Conservation (phyloP, 2,113 vertebrate species). For the Callocephalon fimbriatum region DNA sequence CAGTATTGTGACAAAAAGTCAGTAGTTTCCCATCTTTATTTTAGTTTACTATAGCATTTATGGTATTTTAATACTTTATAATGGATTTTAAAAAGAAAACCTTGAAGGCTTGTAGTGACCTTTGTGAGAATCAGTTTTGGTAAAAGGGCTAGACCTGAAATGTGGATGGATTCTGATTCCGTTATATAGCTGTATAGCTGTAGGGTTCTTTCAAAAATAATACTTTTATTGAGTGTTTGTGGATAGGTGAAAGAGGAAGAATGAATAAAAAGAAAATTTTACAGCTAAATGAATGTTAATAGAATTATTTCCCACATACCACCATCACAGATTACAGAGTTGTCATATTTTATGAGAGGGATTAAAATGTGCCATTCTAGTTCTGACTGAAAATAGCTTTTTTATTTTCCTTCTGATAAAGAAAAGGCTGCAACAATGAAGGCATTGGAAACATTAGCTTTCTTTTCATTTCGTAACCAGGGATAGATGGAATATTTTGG, state of each 20-base stretch:
- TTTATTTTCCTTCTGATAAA: not conserved
- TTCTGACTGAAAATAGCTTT: not conserved
- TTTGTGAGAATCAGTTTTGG: not conserved
- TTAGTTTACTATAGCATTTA: not conserved
- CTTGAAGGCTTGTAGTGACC: accelerated
- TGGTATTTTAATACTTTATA: not conserved
- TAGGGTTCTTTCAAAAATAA: not conserved
- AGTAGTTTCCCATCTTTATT: not conserved
- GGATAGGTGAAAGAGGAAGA: not conserved
- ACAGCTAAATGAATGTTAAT: not conserved
- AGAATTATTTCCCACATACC: not conserved
- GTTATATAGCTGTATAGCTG: accelerated
- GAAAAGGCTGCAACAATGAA: not conserved
- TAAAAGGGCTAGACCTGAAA: not conserved
- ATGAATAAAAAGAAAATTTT: not conserved
- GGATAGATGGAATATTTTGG: not conserved
- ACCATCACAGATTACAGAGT: not conserved
- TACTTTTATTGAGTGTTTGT: not conserved
- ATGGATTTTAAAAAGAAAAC: not conserved
- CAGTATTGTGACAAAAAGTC: not conserved
- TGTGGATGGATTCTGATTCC: not conserved
- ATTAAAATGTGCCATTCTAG: not conserved
- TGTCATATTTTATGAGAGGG: not conserved
- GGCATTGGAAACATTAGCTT: not conserved
- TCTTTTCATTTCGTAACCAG: not conserved